phyloP scores from a whole-genome alignment of 2,888 invertebrate genomes.

The Mesorhabditis belari region DNA sequence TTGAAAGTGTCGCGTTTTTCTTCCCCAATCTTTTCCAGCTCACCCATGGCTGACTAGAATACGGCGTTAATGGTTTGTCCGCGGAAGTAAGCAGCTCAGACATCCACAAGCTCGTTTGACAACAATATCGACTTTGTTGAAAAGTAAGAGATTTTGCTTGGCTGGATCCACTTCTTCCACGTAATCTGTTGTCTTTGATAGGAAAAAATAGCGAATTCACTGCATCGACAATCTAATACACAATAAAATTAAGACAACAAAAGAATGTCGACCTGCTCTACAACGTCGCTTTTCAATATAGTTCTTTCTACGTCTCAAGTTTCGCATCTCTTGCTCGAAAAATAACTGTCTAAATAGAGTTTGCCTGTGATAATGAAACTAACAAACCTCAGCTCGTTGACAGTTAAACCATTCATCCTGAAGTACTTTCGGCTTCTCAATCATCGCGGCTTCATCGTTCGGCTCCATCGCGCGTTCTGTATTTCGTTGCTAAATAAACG shows the following conservation, averaged over 20 bases:
- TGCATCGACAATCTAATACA: constrained; percentile 81
- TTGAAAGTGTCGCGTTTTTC: constrained; percentile 87
- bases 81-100: constrained; percentile 52
- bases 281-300: constrained; percentile 75
- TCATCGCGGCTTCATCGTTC: too few relatives aligned
- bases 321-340: too few relatives aligned
- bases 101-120: constrained; percentile 68
- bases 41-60: constrained; percentile 67
- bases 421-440: not conserved
- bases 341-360: too few relatives aligned
- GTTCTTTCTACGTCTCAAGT: constrained; percentile 91
- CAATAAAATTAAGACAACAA: not conserved
- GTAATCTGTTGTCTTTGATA: constrained; percentile 80
- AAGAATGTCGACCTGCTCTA: constrained; percentile 39
- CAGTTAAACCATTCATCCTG: not conserved
- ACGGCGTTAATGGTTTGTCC: constrained; percentile 67
- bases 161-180: constrained; percentile 69
- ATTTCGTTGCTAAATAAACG: too few relatives aligned
- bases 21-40: constrained; percentile 16
- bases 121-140: constrained; percentile 94
- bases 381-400: too few relatives aligned
- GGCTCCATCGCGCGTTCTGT: too few relatives aligned
- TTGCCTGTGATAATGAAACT: too few relatives aligned
- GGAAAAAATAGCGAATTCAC: constrained; percentile 87
- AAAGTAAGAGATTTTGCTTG: constrained; percentile 74